A percentile compares a stretch with the other conserved stretches of the same genome.
phyloP scores from a whole-genome alignment of 2,888 invertebrate genomes.

The Xanthia togata region DNA sequence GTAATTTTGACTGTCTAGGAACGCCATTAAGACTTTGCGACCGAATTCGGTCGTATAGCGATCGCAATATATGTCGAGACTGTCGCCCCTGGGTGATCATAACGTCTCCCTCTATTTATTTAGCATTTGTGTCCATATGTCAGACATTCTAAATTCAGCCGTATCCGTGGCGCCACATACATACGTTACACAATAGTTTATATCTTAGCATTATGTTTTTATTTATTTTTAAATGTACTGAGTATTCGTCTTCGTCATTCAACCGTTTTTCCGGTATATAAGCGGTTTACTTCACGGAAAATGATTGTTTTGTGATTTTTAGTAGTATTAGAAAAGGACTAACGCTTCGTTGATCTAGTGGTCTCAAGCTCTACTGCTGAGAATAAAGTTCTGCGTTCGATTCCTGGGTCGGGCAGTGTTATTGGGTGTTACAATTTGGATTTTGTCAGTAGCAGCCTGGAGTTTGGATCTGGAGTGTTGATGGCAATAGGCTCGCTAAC shows the following conservation, averaged over 20 bases:
- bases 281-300: background rate
- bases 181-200: slow-evolving; percentile 42
- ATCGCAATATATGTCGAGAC: too few species aligned
- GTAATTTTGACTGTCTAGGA: too few species aligned
- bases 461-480: too few species aligned
- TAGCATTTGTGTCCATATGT: slow-evolving; percentile 24
- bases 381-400: too few species aligned
- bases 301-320: background rate
- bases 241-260: background rate
- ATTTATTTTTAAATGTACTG: slow-evolving; percentile 53
- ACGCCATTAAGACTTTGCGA: too few species aligned
- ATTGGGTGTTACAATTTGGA: too few species aligned
- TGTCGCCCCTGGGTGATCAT: background rate
- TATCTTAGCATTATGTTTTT: slow-evolving; percentile 28
- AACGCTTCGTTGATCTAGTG: background rate
- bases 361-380: too few species aligned
- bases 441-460: too few species aligned
- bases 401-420: too few species aligned
- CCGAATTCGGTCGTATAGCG: too few species aligned
- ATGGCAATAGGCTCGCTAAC: too few species aligned
- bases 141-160: slow-evolving; percentile 44
- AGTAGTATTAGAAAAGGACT: background rate
- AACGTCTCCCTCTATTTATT: slow-evolving; percentile 24
- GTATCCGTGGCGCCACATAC: slow-evolving; percentile 44
- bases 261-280: background rate